Percentiles rank a stretch among this genome's conserved stretches.
Evolutionary conservation across 2,113 vertebrate genomes (phyloP).

Genomic region (Proteles cristata): DNA sequence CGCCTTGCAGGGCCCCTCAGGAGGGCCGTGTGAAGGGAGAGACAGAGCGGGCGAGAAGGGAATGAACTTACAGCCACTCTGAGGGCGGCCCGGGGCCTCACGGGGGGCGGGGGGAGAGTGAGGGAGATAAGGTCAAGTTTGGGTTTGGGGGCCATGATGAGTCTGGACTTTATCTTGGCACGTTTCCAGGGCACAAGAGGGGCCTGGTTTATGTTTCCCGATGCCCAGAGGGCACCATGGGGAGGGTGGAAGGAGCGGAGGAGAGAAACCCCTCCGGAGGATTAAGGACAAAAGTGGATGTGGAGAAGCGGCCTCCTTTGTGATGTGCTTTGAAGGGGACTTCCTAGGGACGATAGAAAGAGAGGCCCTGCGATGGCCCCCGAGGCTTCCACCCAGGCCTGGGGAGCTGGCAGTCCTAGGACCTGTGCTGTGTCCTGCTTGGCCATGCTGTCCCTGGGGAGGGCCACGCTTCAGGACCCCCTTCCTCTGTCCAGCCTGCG

Average conservation of each 20-base stretch:
- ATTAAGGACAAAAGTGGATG: not conserved
- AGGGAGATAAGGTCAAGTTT: not conserved
- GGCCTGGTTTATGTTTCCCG: not conserved
- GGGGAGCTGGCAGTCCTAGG: not conserved
- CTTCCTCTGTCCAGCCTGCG: not conserved
- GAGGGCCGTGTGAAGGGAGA: too few relatives aligned
- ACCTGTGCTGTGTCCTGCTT: not conserved
- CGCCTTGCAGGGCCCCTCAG: not conserved
- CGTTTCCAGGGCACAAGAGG: not conserved
- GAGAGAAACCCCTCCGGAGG: not conserved
- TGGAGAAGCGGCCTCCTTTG: too few relatives aligned
- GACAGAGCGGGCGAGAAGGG: not conserved
- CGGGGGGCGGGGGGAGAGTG: rapidly evolving
- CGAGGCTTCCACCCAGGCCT: not conserved
- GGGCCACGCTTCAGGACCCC: not conserved
- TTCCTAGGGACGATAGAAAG: not conserved
- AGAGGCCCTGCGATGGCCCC: not conserved
- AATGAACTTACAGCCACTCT: not conserved
- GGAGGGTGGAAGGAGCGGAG: not conserved
- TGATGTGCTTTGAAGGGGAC: not conserved
- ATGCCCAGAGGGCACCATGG: not conserved
- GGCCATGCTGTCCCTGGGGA: not conserved
- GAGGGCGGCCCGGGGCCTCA: not conserved
- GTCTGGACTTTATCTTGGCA: not conserved
- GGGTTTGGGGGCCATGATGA: too few relatives aligned